These are phyloP conservation scores for Noturus placidus DNA, from an alignment of 2,113 vertebrate species.

Conservation along the genomic window DNA sequence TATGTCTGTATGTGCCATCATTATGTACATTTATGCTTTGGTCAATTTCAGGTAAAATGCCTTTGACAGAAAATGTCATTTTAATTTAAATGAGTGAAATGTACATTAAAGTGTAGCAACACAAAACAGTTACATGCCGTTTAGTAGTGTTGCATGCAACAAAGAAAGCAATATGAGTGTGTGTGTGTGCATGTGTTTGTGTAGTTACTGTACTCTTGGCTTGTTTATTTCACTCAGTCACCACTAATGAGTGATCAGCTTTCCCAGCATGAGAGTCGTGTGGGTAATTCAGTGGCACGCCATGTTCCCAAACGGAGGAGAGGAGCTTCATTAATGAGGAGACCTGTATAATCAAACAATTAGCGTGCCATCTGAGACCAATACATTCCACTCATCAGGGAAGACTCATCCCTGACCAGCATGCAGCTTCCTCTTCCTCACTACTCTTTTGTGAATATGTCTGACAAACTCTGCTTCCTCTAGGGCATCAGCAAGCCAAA, in stretches of 20 bases:
- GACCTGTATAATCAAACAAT: conserved; percentile 99
- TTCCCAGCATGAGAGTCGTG: conserved; percentile 98
- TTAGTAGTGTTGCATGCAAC: not conserved
- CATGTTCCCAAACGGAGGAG: conserved; percentile 95
- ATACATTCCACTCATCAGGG: conserved; percentile 91
- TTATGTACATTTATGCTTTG: not conserved
- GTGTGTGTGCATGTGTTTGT: conserved; percentile 65
- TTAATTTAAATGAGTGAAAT: not conserved
- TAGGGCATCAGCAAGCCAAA: not conserved
- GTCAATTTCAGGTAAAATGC: not conserved
- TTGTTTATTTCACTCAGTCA: conserved; percentile 96
- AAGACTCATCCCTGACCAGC: conserved; percentile 80
- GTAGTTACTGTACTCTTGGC: conserved; percentile 53
- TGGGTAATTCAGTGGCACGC: conserved; percentile 97
- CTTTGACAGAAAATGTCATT: not conserved
- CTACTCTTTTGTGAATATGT: not conserved
- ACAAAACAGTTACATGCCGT: not conserved
- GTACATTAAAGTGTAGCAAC: not conserved
- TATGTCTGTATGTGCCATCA: not conserved
- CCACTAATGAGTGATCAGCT: conserved; percentile 99
- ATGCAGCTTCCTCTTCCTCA: conserved; percentile 65
- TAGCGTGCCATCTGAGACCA: conserved; percentile 85
- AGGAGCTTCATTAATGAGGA: conserved; percentile 99
- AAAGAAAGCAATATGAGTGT: not conserved
- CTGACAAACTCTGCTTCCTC: not conserved